Evolutionary conservation across 2,888 invertebrate species (phyloP), one percentile per base, ranked within the genome.

Genomic region (Cosmopolites sordidus): DNA sequence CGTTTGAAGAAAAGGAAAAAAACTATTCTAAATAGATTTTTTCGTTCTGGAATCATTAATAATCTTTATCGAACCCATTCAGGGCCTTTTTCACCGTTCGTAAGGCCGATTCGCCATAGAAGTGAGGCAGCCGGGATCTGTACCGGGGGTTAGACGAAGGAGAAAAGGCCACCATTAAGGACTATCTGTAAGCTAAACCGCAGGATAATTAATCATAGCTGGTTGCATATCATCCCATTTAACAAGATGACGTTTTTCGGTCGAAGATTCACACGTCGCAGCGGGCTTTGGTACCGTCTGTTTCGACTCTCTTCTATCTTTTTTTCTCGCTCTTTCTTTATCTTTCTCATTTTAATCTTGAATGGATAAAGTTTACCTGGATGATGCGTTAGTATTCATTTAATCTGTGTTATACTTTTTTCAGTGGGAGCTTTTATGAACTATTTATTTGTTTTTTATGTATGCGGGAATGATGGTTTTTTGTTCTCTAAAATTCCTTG

Each of bases 181-280:
- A 60, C 69, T 70, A 72, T 72, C 71, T 72, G 70, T 71, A 69
- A 64, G 67, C 66, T 64, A 67, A 69, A 72, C 71, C 71, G 67
- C 71, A 71, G 62, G 49, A 69, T 68, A 67, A 73, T 73, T 73
- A 73, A 73, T 73, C 73, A 73, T 68, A 62, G 65, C 65, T 60
- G 42, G 52, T 59, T 73, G 73, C 73, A 73, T 73, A 73, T 73
- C 73, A 73, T 73, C 72, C 73, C 72, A 68, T 72, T 69, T 73
- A 73, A 73, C 73, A 69, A 73, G 72, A 41, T 16, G 52, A 56
- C 56, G 47, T 51, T 42, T 46, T 16, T 41, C 42, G 43, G 48
- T 11, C 43, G 63, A 64, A 62, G 66, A 67, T 66, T 65, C 63
- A 64, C 65, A 66, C 65, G 61, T 60, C 52, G 58, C 33, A 11